Base-by-base conservation (phyloP, 2,888 invertebrate species). In the Eubasilissa splendida region DNA sequence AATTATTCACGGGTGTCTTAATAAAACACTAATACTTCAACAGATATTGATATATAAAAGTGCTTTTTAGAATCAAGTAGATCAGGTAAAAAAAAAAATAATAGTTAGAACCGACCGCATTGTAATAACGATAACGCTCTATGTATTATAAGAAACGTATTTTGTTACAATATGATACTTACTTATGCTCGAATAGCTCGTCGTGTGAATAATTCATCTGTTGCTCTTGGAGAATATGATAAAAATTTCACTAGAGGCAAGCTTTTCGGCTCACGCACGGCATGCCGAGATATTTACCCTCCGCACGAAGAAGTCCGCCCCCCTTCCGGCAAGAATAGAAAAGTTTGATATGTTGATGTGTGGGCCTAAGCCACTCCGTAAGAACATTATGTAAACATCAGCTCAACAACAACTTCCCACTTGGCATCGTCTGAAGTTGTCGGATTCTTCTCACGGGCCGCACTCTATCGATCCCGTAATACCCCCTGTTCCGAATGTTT, bases 341-440 rank as follows among this genome's bases (percentile, higher is more conserved):
- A 81, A 78, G 78, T 81, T 79, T 79, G 82, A 74, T 82, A 82
- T 76, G 82, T 42, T 82, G 80, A 80, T 82, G 80, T 66, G 53
- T 71, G 60, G 80, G 31, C 71, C 63, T 76, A 70, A 80, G 80
- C 59, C 80, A 77, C 80, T 80, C 50, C 31, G 65, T 65, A 71
- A 80, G 77, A 77, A 80, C 81, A 83, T 83, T 81, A 80, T 83
- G 83, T 83, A 81, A 83, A 83, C 83, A 81, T 68, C 75, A 77
- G 81, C 77, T 70, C 70, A 59, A 70, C 68, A 77, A 31, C 52
- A 79, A 79, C 76, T 76, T 76, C 63, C 12, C 63, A 76, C 76
- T 76, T 53, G 63, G 14, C 31, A 71, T 71, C 42, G 2, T 7
- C 54, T 53, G 53, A 53, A 71, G 54, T 52, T 71, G 71, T 71